Conservation (phyloP, 2,113 vertebrate genomes). For the Tachysurus vachellii region DNA sequence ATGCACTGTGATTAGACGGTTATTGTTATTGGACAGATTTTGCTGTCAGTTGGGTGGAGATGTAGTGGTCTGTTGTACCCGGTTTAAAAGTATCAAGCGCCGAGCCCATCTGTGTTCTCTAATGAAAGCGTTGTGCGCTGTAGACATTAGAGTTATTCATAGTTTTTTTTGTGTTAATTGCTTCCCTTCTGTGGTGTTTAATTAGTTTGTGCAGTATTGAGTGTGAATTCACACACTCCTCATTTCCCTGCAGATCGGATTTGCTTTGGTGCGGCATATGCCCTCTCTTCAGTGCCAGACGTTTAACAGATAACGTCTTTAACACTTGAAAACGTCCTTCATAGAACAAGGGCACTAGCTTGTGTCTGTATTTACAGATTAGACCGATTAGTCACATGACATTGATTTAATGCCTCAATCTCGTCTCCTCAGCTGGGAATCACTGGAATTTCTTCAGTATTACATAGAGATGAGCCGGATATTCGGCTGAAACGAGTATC, state of each 20-base stretch:
- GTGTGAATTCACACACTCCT: background rate
- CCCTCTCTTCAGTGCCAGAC: constrained; percentile 17
- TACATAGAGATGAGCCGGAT: no score
- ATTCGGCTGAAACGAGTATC: no score
- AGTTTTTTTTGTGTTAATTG: constrained; percentile 2
- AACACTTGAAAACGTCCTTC: background rate
- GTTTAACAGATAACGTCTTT: constrained; percentile 7
- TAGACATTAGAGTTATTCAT: constrained; percentile 18
- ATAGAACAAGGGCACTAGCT: background rate
- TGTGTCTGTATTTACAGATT: background rate
- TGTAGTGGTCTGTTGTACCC: background rate
- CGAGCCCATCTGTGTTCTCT: background rate
- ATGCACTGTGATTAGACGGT: background rate
- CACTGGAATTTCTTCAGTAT: background rate
- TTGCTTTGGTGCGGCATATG: background rate
- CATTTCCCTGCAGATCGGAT: constrained; percentile 14
- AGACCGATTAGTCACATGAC: background rate
- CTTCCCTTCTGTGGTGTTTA: constrained; percentile 25
- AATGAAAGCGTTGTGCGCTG: background rate
- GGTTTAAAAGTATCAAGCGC: background rate
- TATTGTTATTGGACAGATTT: no score
- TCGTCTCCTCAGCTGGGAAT: background rate
- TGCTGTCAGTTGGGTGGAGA: background rate
- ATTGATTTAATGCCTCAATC: background rate
- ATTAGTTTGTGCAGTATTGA: constrained; percentile 27